phyloP scores from a whole-genome alignment of 2,113 vertebrate species.

The Perognathus longimembris region DNA sequence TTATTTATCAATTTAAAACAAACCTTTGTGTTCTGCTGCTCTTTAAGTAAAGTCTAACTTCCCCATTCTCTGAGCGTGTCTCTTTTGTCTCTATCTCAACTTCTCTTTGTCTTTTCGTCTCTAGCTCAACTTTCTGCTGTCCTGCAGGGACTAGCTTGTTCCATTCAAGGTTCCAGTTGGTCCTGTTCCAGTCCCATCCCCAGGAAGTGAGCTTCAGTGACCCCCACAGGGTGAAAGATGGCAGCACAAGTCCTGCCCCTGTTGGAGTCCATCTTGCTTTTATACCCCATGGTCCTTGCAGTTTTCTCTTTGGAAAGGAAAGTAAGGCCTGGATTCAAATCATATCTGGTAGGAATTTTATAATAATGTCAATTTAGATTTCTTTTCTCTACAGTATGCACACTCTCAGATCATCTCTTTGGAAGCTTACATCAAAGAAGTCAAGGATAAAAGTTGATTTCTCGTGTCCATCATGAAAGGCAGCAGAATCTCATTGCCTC shows the following conservation, averaged over 20 bases:
- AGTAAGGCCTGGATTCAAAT: background rate
- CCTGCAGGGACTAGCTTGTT: background rate
- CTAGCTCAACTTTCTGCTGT: background rate
- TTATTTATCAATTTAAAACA: background rate
- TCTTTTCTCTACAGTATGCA: constrained; percentile 41
- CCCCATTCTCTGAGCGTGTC: background rate
- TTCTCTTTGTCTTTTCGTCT: background rate
- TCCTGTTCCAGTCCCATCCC: too few species aligned
- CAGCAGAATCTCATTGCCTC: background rate
- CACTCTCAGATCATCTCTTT: constrained; percentile 26
- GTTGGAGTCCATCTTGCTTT: background rate
- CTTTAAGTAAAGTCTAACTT: constrained; percentile 5
- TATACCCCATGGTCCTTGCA: too few species aligned
- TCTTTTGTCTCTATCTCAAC: background rate
- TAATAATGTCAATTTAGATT: background rate
- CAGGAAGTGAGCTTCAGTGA: background rate
- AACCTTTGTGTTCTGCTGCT: background rate
- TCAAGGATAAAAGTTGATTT: constrained; percentile 3
- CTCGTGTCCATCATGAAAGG: background rate
- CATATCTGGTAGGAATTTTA: background rate
- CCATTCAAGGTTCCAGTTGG: background rate
- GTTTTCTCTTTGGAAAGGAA: background rate
- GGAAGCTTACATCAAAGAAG: constrained; percentile 56
- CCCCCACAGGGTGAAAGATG: background rate
- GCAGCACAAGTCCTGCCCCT: background rate